Percentiles rank a stretch among this genome's conserved stretches.
phyloP scores from a whole-genome alignment of 2,797 vertebrate species.

The Labroides dimidiatus region DNA sequence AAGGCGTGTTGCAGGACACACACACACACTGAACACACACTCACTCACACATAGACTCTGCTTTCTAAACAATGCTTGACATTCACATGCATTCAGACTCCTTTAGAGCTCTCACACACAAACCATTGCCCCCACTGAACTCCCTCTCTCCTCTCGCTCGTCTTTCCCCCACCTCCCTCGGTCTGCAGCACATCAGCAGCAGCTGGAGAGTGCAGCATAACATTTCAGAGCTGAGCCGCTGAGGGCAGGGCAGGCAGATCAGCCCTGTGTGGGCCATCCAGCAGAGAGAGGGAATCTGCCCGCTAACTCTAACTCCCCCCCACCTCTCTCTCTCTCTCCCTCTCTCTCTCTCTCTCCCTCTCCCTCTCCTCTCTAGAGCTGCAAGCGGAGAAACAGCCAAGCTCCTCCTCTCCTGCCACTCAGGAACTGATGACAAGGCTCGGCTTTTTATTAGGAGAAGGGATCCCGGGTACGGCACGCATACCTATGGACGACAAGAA shows the following conservation, averaged over 20 bases:
- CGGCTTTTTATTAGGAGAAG: constrained; percentile 98
- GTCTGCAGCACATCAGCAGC: constrained; percentile 74
- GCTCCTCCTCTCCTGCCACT: constrained; percentile 96
- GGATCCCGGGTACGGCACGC: constrained; percentile 92
- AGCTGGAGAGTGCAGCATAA: constrained; percentile 71
- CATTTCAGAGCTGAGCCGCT: constrained; percentile 60
- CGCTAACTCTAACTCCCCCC: constrained; percentile 38
- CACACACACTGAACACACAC: constrained; percentile 29
- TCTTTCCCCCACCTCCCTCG: constrained; percentile 46
- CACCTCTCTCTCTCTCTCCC: neutral
- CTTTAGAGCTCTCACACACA: constrained; percentile 29
- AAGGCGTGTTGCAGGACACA: constrained; percentile 53
- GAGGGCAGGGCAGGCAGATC: constrained; percentile 63
- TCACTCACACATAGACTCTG: constrained; percentile 37
- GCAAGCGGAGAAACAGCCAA: constrained; percentile 88
- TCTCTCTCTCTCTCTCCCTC: constrained; percentile 20
- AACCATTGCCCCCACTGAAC: constrained; percentile 28
- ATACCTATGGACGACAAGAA: constrained; percentile 95
- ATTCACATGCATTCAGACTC: constrained; percentile 60
- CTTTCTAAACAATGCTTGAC: constrained; percentile 67
- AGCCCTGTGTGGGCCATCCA: constrained; percentile 69
- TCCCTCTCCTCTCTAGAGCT: constrained; percentile 79
- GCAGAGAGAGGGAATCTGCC: constrained; percentile 58
- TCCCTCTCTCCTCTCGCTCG: constrained; percentile 33
- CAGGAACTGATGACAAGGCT: constrained; percentile 99